Evolutionary conservation across 53 echinoderm and acorn worm species (phyloP).

Genomic region (Holothuria scabra): DNA sequence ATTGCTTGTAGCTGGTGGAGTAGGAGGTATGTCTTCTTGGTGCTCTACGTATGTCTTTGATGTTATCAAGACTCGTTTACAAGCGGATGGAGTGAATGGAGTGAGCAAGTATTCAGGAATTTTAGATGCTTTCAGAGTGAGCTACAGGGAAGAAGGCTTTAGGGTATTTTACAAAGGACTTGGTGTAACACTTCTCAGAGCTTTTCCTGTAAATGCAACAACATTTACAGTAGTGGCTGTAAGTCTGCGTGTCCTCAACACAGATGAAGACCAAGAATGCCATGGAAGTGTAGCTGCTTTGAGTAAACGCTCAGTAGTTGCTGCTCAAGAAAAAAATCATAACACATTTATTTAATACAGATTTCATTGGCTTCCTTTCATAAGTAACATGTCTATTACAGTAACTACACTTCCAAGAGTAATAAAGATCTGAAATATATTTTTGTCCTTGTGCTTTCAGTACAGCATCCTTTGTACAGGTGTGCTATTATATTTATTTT

Average conservation of each 20-base stretch:
- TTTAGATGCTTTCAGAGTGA: conserved; percentile 73
- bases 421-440: too few relatives aligned
- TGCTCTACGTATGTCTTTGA: conserved; percentile 70
- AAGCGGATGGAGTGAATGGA: conserved; percentile 84
- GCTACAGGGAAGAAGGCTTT: conserved; percentile 74
- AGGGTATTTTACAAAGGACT: conserved; percentile 79
- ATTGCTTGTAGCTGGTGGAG: conserved; percentile 82
- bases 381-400: too few relatives aligned
- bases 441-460: too few relatives aligned
- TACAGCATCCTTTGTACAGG: too few relatives aligned
- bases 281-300: conserved; percentile 38
- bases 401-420: too few relatives aligned
- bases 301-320: conserved; percentile 21
- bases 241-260: conserved; percentile 42
- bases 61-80: conserved; percentile 82
- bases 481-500: too few relatives aligned
- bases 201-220: conserved; percentile 96
- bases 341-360: not conserved
- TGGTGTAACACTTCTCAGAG: conserved; percentile 80
- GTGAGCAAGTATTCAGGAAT: conserved; percentile 73
- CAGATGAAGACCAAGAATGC: conserved; percentile 19
- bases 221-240: conserved; percentile 84
- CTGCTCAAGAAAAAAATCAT: conserved; percentile 23
- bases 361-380: too few relatives aligned
- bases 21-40: conserved; percentile 91